Percentiles rank a stretch among this genome's conserved stretches.
Conservation (phyloP, 2,888 invertebrate species). For the Rhopalosiphum nymphaeae region DNA sequence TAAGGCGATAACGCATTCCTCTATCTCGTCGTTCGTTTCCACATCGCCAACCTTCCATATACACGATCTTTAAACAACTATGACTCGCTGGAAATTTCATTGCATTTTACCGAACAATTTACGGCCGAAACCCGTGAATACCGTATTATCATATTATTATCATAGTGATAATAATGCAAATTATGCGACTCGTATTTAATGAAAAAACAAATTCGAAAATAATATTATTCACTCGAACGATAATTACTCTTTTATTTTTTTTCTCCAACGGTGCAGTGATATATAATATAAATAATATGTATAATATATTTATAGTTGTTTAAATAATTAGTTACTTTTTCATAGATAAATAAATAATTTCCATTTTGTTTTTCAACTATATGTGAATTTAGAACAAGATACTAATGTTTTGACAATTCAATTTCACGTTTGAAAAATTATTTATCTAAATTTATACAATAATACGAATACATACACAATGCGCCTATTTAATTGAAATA, state of each 20-base stretch:
- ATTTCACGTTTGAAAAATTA: not conserved
- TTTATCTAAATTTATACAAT: not conserved
- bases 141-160: slow-evolving; percentile 16
- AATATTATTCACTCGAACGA: not conserved
- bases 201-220: not conserved
- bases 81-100: slow-evolving; percentile 47
- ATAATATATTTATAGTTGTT: not conserved
- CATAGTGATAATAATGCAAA: slow-evolving; percentile 7
- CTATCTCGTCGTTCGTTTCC: slow-evolving; percentile 48
- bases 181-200: not conserved
- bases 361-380: not conserved
- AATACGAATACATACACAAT: not conserved
- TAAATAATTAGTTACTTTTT: not conserved
- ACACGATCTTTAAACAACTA: slow-evolving; percentile 48
- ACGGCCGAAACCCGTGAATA: slow-evolving; percentile 14
- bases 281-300: not conserved
- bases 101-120: slow-evolving; percentile 29
- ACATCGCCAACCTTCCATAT: slow-evolving; percentile 17
- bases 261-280: not conserved
- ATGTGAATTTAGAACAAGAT: not conserved
- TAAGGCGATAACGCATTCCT: slow-evolving; percentile 52
- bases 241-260: not conserved
- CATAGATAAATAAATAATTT: not conserved
- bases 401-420: not conserved
- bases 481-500: not conserved